phyloP scores from a whole-genome alignment of 2,797 vertebrate species.

The Anguilla obscura region DNA sequence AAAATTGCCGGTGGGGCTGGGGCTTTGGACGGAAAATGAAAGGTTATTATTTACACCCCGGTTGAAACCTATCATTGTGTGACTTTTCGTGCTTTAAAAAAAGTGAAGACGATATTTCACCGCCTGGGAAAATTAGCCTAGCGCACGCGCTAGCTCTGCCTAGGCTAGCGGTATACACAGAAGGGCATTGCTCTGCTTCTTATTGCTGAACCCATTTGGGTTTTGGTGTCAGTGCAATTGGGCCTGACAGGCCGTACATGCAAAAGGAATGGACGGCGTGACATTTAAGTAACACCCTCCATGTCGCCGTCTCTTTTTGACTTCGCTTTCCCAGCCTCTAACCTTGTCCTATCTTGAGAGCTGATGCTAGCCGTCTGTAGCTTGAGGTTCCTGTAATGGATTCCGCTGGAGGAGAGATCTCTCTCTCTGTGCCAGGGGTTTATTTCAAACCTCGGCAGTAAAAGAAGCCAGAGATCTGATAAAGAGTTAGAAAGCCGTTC shows the following conservation, averaged over 20 bases:
- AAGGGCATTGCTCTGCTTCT: constrained; percentile 22
- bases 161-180: background rate
- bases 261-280: constrained; percentile 57
- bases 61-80: constrained; percentile 8
- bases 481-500: constrained; percentile 33
- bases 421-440: constrained; percentile 41
- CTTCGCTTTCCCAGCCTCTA: constrained; percentile 41
- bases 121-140: background rate
- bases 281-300: constrained; percentile 52
- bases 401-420: constrained; percentile 34
- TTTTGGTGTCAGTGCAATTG: constrained; percentile 39
- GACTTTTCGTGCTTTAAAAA: background rate
- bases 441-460: constrained; percentile 32
- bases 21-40: background rate
- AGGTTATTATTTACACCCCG: background rate
- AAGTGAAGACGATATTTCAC: too few relatives aligned
- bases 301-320: constrained; percentile 46
- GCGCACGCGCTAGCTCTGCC: background rate
- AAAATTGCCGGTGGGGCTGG: background rate
- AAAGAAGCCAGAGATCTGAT: constrained; percentile 40
- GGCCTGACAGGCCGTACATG: constrained; percentile 49
- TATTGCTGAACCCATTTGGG: constrained; percentile 29
- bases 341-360: constrained; percentile 45
- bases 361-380: constrained; percentile 41
- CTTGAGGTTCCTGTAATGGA: constrained; percentile 37